These are phyloP conservation scores for Trachymyrmex cornetzi DNA, from an alignment of 1,140 invertebrate genomes.

Conservation along the genomic window DNA sequence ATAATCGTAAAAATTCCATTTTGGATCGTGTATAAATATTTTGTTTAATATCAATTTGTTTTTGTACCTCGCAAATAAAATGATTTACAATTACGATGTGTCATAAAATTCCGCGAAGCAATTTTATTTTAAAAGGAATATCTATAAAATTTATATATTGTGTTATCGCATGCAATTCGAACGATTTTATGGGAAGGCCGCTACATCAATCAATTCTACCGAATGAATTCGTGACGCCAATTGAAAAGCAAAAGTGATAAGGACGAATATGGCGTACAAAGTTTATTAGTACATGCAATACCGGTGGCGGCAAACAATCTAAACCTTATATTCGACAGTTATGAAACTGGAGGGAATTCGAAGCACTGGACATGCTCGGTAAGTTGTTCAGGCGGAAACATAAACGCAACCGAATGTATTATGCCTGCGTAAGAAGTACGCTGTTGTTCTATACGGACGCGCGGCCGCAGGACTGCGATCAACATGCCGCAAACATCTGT, in stretches of 20 bases:
- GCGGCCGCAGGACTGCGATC: constrained; percentile 32
- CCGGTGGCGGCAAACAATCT: constrained; percentile 2
- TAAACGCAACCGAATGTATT: constrained; percentile 47
- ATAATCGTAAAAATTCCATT: not conserved
- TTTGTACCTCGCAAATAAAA: constrained; percentile 14
- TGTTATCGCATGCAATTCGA: constrained; percentile 25
- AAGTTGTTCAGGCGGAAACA: constrained; percentile 41
- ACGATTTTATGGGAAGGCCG: not conserved
- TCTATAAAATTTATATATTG: constrained; percentile 7
- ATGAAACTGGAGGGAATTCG: not conserved
- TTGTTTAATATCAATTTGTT: constrained; percentile 26
- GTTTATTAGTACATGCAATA: not conserved
- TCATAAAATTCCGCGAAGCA: not conserved
- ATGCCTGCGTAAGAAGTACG: constrained; percentile 51
- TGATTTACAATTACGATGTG: constrained; percentile 20
- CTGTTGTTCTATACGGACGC: constrained; percentile 15
- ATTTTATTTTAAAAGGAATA: constrained; percentile 30
- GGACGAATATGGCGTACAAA: not conserved
- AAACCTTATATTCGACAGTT: constrained; percentile 36
- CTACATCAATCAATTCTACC: constrained; percentile 4
- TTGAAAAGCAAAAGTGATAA: constrained; percentile 21
- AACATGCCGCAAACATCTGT: constrained; percentile 60
- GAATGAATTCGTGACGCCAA: not conserved
- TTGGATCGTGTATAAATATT: not conserved
- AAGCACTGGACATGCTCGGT: not conserved